Conservation (phyloP, 2,797 vertebrate species). For the Bradypodion ventrale region DNA sequence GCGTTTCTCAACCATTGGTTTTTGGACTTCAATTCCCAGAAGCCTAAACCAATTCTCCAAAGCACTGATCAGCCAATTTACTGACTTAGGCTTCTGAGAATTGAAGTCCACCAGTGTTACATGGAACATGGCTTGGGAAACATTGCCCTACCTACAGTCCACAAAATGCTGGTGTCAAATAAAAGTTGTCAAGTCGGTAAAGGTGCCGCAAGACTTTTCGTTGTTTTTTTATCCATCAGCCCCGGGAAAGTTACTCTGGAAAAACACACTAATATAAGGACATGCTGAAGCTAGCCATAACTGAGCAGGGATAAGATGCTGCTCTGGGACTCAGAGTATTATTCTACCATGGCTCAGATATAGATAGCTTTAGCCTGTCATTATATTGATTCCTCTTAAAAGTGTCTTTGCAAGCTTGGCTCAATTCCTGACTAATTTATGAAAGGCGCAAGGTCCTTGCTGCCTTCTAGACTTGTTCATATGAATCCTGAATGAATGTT, state of each 20-base stretch:
- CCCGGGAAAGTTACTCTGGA: not conserved
- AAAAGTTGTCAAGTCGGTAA: too few relatives aligned
- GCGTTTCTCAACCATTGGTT: too few relatives aligned
- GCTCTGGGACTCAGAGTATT: not conserved
- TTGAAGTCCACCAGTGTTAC: too few relatives aligned
- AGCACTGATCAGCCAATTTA: too few relatives aligned
- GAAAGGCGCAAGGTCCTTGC: rapidly evolving
- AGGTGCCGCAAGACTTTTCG: not conserved
- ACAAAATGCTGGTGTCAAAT: too few relatives aligned
- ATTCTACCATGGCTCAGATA: not conserved
- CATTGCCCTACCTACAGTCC: too few relatives aligned
- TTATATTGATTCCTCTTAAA: not conserved
- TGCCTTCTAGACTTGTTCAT: not conserved
- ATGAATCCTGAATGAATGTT: constrained; percentile 4
- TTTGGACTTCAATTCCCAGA: too few relatives aligned
- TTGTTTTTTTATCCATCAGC: too few relatives aligned
- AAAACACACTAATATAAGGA: not conserved
- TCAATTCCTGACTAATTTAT: not conserved
- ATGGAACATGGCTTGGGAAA: too few relatives aligned
- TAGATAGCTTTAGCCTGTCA: not conserved
- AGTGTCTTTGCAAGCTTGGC: not conserved
- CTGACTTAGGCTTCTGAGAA: too few relatives aligned
- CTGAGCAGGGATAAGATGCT: not conserved
- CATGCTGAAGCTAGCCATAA: not conserved
- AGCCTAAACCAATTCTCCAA: too few relatives aligned